Percentiles rank a stretch among this genome's conserved stretches.
Evolutionary conservation across 2,113 vertebrate genomes (phyloP).

Genomic region (Sinocyclocheilus grahami): DNA sequence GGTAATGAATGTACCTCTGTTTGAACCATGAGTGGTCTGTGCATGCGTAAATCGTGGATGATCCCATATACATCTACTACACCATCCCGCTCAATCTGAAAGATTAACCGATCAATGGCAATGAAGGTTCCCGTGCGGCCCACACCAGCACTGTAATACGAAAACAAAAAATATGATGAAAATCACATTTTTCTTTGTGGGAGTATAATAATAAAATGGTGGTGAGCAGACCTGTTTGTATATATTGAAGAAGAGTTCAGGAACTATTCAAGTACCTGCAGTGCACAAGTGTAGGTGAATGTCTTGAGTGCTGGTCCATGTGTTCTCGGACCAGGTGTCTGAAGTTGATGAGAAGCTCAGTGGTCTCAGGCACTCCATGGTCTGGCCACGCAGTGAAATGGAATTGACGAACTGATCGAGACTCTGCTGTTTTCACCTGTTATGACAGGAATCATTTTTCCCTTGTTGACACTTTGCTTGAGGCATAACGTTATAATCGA

Average conservation of each 20-base stretch:
- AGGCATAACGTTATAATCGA: background rate
- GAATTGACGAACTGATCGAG: slow-evolving; percentile 85
- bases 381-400: slow-evolving; percentile 98
- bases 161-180: background rate
- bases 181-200: background rate
- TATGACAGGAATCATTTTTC: slow-evolving; percentile 27
- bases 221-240: background rate
- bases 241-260: background rate
- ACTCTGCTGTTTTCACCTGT: slow-evolving; percentile 77
- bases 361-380: slow-evolving; percentile 88
- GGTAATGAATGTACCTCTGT: slow-evolving; percentile 82
- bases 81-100: slow-evolving; percentile 89
- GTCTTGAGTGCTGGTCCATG: slow-evolving; percentile 80
- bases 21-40: slow-evolving; percentile 93
- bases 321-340: slow-evolving; percentile 88
- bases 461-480: background rate
- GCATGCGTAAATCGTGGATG: slow-evolving; percentile 90
- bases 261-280: slow-evolving; percentile 83
- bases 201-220: background rate
- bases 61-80: slow-evolving; percentile 84
- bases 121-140: slow-evolving; percentile 95
- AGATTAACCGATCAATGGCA: slow-evolving; percentile 88
- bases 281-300: slow-evolving; percentile 89
- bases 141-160: slow-evolving; percentile 84
- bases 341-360: slow-evolving; percentile 90